Conservation (phyloP, 1,140 invertebrate genomes). For the Metaphire vulgaris region DNA sequence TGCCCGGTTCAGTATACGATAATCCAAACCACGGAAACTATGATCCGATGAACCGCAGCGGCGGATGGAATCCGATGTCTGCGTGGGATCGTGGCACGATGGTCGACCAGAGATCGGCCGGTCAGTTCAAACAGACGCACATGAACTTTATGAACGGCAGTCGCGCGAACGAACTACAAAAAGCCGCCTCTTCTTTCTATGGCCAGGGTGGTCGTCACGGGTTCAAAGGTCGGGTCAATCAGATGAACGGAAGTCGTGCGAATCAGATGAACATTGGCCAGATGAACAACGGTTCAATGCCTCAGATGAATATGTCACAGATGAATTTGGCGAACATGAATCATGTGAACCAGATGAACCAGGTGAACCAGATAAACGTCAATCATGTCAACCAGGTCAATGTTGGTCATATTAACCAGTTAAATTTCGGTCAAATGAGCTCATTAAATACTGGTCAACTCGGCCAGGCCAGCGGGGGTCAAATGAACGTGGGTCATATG, state of each 20-base stretch:
- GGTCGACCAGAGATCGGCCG: neutral
- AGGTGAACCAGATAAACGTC: neutral
- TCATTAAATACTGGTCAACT: neutral
- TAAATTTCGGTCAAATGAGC: neutral
- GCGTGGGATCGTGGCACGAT: neutral
- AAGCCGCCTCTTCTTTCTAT: neutral
- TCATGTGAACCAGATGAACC: too few relatives aligned
- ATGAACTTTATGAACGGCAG: neutral
- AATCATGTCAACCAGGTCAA: neutral
- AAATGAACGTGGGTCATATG: neutral
- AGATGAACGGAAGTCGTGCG: too few relatives aligned
- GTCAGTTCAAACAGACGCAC: neutral
- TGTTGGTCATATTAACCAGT: neutral
- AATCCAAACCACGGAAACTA: neutral
- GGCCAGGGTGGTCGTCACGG: neutral
- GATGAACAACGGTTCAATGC: neutral
- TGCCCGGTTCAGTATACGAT: too few relatives aligned
- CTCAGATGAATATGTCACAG: neutral
- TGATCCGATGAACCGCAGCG: neutral
- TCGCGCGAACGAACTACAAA: neutral
- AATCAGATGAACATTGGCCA: too few relatives aligned
- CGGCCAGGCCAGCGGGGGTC: too few relatives aligned
- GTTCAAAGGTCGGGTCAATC: neutral
- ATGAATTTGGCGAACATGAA: neutral
- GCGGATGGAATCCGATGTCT: neutral